Base-by-base conservation (phyloP, 2,888 invertebrate species). In the Drosophila kanekoi region DNA sequence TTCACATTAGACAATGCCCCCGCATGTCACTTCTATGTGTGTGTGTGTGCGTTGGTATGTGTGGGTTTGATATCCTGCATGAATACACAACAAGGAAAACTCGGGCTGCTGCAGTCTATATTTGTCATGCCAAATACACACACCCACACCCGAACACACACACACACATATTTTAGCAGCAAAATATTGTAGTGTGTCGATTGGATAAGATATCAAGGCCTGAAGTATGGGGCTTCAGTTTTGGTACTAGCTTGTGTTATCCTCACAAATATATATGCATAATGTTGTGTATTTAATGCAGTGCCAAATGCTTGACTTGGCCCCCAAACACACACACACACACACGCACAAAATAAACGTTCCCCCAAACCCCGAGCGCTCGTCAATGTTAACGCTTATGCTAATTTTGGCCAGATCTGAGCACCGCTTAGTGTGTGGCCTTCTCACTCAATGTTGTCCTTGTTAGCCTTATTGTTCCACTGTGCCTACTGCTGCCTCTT, bases 201-300 rank as follows among this genome's bases (percentile, higher is more conserved):
- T 73, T 57, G 56, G 28, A 58, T 63, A 43, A 37, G 37, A 37
- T 18, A 60, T 52, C 23, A 37, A 43, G 52, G 40, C 23, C 5
- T 3, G 52, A 8, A 5, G 23, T 28, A 11, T 33, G 32, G 57
- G 16, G 20, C 11, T 35, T 38, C 47, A 28, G 14, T 60, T 54
- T 63, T 52, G 56, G 48, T 77, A 28, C 37, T 49, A 61, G 32
- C 48, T 37, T 64, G 66, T 51, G 68, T 74, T 70, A 54, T 73
- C 59, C 75, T 37, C 45, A 33, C 62, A 74, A 28, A 28, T 68
- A 78, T 77, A 59, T 78, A 60, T 70, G 72, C 60, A 28, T 53
- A 67, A 82, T 78, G 66, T 68, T 65, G 72, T 82, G 86, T 83
- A 82, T 82, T 85, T 85, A 85, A 83, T 83, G 86, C 84, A 83